Base-by-base conservation (phyloP, 2,888 invertebrate genomes). In the Clepsis dumicolana region DNA sequence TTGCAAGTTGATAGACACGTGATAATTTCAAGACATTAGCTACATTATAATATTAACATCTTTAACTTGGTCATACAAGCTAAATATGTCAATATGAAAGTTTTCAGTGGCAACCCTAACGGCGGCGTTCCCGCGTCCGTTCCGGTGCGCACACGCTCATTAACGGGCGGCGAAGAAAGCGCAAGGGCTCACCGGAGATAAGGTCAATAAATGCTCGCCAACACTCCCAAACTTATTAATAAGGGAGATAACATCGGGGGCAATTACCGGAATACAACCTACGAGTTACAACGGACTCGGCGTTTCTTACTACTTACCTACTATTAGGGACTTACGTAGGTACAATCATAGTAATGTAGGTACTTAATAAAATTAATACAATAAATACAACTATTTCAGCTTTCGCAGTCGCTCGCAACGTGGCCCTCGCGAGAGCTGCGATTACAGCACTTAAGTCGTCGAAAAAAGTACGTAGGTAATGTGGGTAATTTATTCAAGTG, bases 161-260 rank as follows among this genome's bases (percentile, higher is more conserved):
- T 88, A 88, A 84, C 85, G 84, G 83, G 80, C 81, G 82, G 84
- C 74, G 79, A 82, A 82, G 87, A 85, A 85, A 84, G 86, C 84
- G 80, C 81, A 82, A 88, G 88, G 87, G 85, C 81, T 81, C 78
- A 86, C 90, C 90, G 91, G 91, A 90, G 91, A 91, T 92, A 91
- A 86, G 90, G 89, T 89, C 90, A 88, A 90, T 91, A 91, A 91
- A 89, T 89, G 87, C 87, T 87, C 87, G 85, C 84, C 82, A 86
- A 80, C 81, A 80, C 82, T 77, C 81, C 88, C 86, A 84, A 90
- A 90, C 89, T 90, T 91, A 91, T 91, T 91, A 87, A 83, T 83
- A 75, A 76, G 73, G 77, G 81, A 80, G 87, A 89, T 90, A 87
- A 72, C 74, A 86, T 89, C 89, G 75, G 70, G 74, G 82, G 84